Base-by-base conservation (phyloP, 2,888 invertebrate genomes). In the Synergus umbraculus region DNA sequence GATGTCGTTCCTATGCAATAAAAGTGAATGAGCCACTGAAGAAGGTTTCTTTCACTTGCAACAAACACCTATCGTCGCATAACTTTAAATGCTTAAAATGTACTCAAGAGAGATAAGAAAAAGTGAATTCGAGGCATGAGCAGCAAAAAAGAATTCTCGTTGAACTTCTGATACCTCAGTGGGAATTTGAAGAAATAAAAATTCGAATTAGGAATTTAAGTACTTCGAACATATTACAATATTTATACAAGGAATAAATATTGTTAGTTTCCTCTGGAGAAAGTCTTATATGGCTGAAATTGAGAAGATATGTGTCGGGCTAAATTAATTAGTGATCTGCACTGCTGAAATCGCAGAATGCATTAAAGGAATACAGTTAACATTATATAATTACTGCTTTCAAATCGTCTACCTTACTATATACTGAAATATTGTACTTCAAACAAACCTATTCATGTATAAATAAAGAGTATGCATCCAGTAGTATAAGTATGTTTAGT, bases 1-100 rank as follows among this genome's bases (percentile, higher is more conserved):
- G 73, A 54, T 58, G 73, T 73, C 73, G 49, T 41, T 73, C 37
- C 73, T 15, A 10, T 49, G 73, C 73, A 73, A 73, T 54, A 73
- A 54, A 73, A 49, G 73, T 41, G 37, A 73, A 73, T 73, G 73
- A 54, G 69, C 49, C 10, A 54, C 37, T 49, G 49, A 49, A 73
- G 18, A 73, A 37, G 37, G 41, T 73, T 73, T 73, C 37, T 54
- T 73, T n/a, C 73, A 73, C 54, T 49, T 73, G 54, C 73, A 73
- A 54, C 54, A 73, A 73, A 58, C 49, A 73, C 73, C 37, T 73
- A 73, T 73, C 7, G 54, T n/a, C 54, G 46, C 49, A n/a, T 73
- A 54, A 54, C 73, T 73, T 73, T 73, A 49, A 73, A 54, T 73
- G 41, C 41, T 73, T 73, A 18, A 54, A 73, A 37, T 54, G 4